Evolutionary conservation across 2,113 vertebrate species (phyloP).

Genomic region (Haplotaxodon microlepis): DNA sequence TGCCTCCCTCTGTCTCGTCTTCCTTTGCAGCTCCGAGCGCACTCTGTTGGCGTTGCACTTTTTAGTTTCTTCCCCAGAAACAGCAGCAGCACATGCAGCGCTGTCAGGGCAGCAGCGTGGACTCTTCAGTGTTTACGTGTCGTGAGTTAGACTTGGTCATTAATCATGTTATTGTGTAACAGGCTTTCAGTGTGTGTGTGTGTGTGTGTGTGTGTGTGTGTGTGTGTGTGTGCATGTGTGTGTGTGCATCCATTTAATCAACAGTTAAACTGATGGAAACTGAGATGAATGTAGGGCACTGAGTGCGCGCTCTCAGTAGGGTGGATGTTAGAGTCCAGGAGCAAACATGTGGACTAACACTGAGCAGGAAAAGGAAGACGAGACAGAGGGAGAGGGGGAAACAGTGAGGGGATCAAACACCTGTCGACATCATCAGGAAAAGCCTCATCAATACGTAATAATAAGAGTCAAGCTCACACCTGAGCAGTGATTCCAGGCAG

Average conservation of each 20-base stretch:
- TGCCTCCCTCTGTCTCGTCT: background rate
- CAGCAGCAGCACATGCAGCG: background rate
- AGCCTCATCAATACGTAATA: background rate
- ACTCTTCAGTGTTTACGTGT: background rate
- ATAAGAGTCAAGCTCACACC: background rate
- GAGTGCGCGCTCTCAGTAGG: fast-evolving
- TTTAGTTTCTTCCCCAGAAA: background rate
- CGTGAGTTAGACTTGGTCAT: fast-evolving
- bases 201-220: background rate
- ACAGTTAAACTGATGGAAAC: background rate
- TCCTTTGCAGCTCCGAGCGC: background rate
- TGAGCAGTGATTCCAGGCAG: background rate
- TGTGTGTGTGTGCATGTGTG: background rate
- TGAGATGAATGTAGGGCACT: background rate
- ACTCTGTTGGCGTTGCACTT: background rate
- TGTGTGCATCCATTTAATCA: background rate
- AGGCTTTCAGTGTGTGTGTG: background rate
- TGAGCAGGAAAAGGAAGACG: background rate
- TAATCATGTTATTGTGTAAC: background rate
- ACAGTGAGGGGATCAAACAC: background rate
- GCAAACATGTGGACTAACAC: background rate
- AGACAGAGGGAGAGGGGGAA: background rate
- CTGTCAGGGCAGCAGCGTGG: background rate
- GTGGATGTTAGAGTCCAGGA: background rate
- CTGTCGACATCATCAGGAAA: background rate